phyloP scores from a whole-genome alignment of 2,888 invertebrate genomes.

The Polydrusus tereticollis region DNA sequence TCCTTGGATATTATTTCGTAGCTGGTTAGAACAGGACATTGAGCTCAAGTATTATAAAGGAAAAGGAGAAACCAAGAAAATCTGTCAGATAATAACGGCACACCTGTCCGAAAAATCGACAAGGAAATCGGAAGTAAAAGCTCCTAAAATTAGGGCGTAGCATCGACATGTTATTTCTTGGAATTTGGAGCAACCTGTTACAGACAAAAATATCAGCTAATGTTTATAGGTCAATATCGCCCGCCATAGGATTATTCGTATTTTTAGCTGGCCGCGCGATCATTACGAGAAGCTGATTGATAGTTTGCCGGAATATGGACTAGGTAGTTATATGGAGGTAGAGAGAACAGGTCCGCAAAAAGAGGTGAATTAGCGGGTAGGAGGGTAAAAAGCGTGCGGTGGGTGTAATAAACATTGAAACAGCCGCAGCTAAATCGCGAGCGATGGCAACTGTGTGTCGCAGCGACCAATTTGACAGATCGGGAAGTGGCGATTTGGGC shows the following conservation, averaged over 20 bases:
- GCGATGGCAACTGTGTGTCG: slow-evolving; percentile 19
- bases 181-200: slow-evolving; percentile 44
- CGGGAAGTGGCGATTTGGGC: slow-evolving; percentile 11
- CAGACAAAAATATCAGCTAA: slow-evolving; percentile 29
- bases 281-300: slow-evolving; percentile 9
- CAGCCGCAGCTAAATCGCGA: slow-evolving; percentile 33
- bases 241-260: not conserved
- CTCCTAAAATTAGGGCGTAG: slow-evolving; percentile 1
- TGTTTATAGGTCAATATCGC: slow-evolving; percentile 44
- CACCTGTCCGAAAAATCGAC: slow-evolving; percentile 18
- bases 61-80: not conserved
- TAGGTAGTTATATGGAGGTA: too few species aligned
- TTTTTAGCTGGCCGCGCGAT: slow-evolving; percentile 13
- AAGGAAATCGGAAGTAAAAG: slow-evolving; percentile 9
- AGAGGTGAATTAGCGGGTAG: not conserved
- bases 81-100: not conserved
- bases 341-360: not conserved
- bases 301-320: not conserved
- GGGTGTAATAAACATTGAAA: slow-evolving; percentile 39
- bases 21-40: too few species aligned
- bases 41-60: not conserved
- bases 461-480: slow-evolving; percentile 39
- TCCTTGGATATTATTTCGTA: too few species aligned
- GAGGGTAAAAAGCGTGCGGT: slow-evolving; percentile 25
- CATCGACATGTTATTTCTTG: slow-evolving; percentile 10